Conservation (phyloP, 2,888 invertebrate genomes). For the Drosophila phalerata region DNA sequence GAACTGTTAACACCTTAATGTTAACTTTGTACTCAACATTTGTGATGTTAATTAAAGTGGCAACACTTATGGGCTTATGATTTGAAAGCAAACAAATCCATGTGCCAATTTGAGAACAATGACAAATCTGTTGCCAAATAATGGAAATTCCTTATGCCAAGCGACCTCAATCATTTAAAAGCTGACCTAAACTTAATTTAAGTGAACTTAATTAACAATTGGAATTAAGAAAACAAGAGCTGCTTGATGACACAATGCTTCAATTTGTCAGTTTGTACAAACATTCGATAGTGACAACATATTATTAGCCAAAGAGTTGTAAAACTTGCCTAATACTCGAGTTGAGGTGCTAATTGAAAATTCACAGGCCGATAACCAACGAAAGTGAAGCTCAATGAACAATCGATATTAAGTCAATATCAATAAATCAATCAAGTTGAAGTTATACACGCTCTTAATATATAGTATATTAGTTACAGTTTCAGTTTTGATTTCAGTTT, state of each 20-base stretch:
- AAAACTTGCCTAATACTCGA: constrained; percentile 30
- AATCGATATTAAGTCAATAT: constrained; percentile 17
- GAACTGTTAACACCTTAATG: not conserved
- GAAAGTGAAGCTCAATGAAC: constrained; percentile 60
- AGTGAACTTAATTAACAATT: constrained; percentile 2
- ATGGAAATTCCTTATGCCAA: not conserved
- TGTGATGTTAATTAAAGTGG: not conserved
- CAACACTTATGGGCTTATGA: not conserved
- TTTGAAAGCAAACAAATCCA: not conserved
- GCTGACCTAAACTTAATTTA: not conserved
- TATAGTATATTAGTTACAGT: constrained; percentile 11
- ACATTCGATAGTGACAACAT: constrained; percentile 19
- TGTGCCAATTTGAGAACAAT: constrained; percentile 15
- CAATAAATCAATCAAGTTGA: constrained; percentile 30
- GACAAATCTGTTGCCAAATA: constrained; percentile 10
- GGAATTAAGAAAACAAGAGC: constrained; percentile 23
- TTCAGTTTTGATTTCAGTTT: constrained; percentile 11
- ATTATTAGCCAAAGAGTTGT: not conserved
- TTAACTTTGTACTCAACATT: not conserved
- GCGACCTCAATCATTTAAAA: constrained; percentile 1
- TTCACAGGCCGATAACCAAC: constrained; percentile 43
- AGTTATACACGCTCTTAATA: constrained; percentile 30
- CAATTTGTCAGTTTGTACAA: constrained; percentile 8
- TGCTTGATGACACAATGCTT: constrained; percentile 13
- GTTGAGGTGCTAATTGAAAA: constrained; percentile 59